A percentile compares a stretch with the other conserved stretches of the same genome.
Conservation (phyloP, 2,888 invertebrate species). For the Conchocele bisecta region DNA sequence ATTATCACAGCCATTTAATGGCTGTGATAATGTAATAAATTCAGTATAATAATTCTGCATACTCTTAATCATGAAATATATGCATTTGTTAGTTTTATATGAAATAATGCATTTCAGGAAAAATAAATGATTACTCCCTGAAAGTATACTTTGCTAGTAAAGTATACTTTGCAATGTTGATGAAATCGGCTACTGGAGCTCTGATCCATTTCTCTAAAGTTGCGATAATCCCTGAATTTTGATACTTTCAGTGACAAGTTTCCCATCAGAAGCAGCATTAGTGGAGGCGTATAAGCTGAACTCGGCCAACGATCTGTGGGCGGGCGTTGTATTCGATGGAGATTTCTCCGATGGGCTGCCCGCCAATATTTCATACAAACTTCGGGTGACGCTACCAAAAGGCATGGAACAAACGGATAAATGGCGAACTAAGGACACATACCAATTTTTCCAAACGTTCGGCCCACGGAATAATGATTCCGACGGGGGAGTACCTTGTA, state of each 20-base stretch:
- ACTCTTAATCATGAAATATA: too few species aligned
- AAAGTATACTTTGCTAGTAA: too few species aligned
- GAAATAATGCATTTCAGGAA: too few species aligned
- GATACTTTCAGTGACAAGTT: constrained; percentile 37
- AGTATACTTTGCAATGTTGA: too few species aligned
- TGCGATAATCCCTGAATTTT: too few species aligned
- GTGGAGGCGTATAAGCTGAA: constrained; percentile 24
- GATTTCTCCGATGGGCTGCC: constrained; percentile 37
- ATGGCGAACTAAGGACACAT: constrained; percentile 58
- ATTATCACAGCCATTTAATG: too few species aligned
- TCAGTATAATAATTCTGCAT: too few species aligned
- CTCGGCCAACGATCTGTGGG: constrained; percentile 43
- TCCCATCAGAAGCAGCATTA: constrained; percentile 21
- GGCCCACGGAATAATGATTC: constrained; percentile 49
- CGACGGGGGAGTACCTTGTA: constrained; percentile 54
- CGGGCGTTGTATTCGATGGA: constrained; percentile 53
- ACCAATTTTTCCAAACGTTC: constrained; percentile 55
- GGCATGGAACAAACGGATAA: constrained; percentile 9
- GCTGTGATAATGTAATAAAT: too few species aligned
- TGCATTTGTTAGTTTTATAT: too few species aligned
- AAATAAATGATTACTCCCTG: too few species aligned
- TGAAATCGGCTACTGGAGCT: too few species aligned
- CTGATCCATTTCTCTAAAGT: too few species aligned
- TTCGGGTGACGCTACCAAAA: constrained; percentile 51
- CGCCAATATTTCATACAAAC: constrained; percentile 36